Percentiles rank a stretch among this genome's conserved stretches.
Evolutionary conservation across 1,140 invertebrate genomes (phyloP).

Genomic region (Drosophila grimshawi): DNA sequence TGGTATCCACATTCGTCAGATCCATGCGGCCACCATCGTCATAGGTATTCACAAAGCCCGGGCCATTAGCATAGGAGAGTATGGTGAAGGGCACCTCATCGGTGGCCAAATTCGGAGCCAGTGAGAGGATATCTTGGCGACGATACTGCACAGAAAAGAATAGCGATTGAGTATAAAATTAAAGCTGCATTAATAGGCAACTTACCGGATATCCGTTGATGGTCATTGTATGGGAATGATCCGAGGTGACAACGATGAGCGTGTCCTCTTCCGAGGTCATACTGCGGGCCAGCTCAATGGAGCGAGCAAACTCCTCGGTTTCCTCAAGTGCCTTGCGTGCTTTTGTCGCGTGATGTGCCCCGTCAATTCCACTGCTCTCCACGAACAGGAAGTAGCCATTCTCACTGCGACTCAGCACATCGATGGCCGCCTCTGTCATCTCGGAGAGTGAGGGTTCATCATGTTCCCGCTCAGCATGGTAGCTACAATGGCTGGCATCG

Average conservation of each 20-base stretch:
- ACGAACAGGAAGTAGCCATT: constrained; percentile 95
- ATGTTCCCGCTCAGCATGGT: constrained; percentile 82
- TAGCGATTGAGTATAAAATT: background rate
- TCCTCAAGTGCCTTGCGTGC: constrained; percentile 91
- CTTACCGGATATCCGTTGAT: constrained; percentile 88
- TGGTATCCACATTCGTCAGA: constrained; percentile 52
- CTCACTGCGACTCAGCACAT: constrained; percentile 90
- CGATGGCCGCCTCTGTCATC: constrained; percentile 93
- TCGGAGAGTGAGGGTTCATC: constrained; percentile 90
- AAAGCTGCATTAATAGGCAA: background rate
- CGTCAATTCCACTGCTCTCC: constrained; percentile 94
- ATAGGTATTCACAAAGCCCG: constrained; percentile 85
- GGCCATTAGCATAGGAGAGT: constrained; percentile 90
- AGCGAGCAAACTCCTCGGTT: constrained; percentile 90
- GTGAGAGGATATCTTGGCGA: constrained; percentile 87
- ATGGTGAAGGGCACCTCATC: constrained; percentile 88
- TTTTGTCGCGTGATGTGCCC: constrained; percentile 92
- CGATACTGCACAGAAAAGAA: constrained; percentile 66
- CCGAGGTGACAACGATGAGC: constrained; percentile 91
- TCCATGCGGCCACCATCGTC: constrained; percentile 54
- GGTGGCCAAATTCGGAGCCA: constrained; percentile 69
- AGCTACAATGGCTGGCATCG: constrained; percentile 84
- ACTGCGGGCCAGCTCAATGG: constrained; percentile 88
- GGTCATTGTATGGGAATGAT: constrained; percentile 93
- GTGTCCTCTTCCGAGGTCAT: constrained; percentile 90